Base-by-base conservation (phyloP, 1,140 invertebrate genomes). In the Chionoecetes opilio region DNA sequence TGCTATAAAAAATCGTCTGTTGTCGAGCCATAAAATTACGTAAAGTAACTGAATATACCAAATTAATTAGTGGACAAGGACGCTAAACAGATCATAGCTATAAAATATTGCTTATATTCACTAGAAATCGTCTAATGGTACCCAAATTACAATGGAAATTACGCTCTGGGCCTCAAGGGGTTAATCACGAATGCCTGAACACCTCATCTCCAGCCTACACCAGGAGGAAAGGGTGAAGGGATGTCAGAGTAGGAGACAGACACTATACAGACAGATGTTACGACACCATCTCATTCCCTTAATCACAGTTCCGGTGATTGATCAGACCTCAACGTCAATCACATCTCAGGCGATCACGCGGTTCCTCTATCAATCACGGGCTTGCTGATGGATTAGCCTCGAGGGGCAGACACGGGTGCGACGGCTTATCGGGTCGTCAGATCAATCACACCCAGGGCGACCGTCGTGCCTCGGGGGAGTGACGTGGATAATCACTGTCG, bases 391-490 rank as follows among this genome's bases (percentile, higher is more conserved):
- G 63, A 75, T 75, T 75, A n/a, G 63, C 21, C 63, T 21, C 63
- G 63, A 75, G 63, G 63, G 63, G n/a, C 21, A 75, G 63, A 75
- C 63, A 75, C 63, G 63, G 21, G 26, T 26, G 63, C n/a, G 35
- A 37, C 2, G 32, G 38, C 35, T 88, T 29, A 88, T 88, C 86
- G 35, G 32, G 34, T 41, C 86, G 26, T 88, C 35, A 38, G 37
- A 41, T 88, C 86, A 88, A 88, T 88, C 35, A 88, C 86, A 37
- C 86, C 35, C 32, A 26, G 35, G 86, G 37, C 38, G 86, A 41
- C 35, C 38, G 34, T 14, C 86, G 3, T 6, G 3, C 9, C 84
- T 32, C 84, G 35, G 84, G 84, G 63, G 21, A 75, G 63, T 75
- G 63, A 2, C 1, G 21, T 17, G 63, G 63, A 75, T 75, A 75